A percentile compares a stretch with the other conserved stretches of the same genome.
phyloP scores from a whole-genome alignment of 2,113 vertebrate species.

The Erpornis zantholeuca region DNA sequence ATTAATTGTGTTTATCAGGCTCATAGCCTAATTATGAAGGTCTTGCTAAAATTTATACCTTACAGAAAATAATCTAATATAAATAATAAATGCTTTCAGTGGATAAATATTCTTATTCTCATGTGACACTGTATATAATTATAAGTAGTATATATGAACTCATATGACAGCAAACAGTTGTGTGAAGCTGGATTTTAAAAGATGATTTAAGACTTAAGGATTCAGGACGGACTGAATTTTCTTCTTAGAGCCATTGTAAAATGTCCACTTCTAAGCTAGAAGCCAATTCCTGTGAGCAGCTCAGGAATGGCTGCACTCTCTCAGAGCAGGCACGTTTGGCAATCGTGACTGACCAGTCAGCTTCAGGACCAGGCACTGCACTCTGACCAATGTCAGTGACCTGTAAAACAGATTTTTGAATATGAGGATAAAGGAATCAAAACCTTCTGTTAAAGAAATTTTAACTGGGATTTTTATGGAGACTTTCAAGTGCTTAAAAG shows the following conservation, averaged over 20 bases:
- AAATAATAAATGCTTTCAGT: not conserved
- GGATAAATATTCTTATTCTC: not conserved
- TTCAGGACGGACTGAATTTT: not conserved
- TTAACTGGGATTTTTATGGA: not conserved
- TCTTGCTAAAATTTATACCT: not conserved
- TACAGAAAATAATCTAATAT: not conserved
- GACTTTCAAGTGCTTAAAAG: not conserved
- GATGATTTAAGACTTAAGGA: not conserved
- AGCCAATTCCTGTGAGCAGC: not conserved
- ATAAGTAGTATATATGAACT: not conserved
- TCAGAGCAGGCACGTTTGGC: accelerated
- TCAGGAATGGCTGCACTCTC: not conserved
- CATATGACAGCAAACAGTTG: not conserved
- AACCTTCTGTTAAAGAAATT: not conserved
- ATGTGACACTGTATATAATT: not conserved
- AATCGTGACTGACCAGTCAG: accelerated
- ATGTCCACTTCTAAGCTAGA: not conserved
- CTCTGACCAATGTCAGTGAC: not conserved
- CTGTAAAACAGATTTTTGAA: not conserved
- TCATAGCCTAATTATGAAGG: not conserved
- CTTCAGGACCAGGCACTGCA: not conserved
- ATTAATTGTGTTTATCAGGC: not conserved
- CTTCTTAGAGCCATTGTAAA: not conserved
- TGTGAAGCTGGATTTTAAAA: not conserved
- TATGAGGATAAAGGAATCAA: not conserved